Conservation (phyloP, 1,140 invertebrate species). For the Paraescarpia echinospica region DNA sequence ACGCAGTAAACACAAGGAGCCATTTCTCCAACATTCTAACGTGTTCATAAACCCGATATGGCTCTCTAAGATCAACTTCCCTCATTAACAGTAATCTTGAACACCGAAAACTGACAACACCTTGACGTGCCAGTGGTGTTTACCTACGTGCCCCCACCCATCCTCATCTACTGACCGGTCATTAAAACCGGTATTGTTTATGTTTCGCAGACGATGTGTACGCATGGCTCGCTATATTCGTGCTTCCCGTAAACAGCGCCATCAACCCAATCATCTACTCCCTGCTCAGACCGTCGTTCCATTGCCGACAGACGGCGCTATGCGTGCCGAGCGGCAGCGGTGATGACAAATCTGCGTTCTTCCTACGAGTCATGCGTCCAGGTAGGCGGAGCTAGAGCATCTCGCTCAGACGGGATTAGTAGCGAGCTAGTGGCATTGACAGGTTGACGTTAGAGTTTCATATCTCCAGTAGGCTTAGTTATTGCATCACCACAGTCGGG, state of each 20-base stretch:
- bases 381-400: neutral
- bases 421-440: no score
- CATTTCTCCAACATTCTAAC: no score
- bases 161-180: neutral
- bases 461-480: no score
- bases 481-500: neutral
- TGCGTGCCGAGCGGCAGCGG: neutral
- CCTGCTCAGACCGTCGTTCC: conserved; percentile 19
- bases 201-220: conserved; percentile 35
- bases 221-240: conserved; percentile 32
- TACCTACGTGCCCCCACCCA: no score
- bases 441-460: no score
- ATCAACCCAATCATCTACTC: conserved; percentile 32
- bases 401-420: neutral
- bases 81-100: no score
- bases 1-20: no score
- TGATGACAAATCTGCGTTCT: neutral
- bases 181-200: neutral
- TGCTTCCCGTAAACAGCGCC: conserved; percentile 30
- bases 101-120: no score
- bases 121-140: no score
- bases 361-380: neutral
- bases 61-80: no score
- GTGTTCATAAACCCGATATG: no score
- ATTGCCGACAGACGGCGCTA: neutral